Evolutionary conservation across 1,140 invertebrate genomes (phyloP), one percentile per base, ranked within the genome.

Genomic region (Theocolax elegans): DNA sequence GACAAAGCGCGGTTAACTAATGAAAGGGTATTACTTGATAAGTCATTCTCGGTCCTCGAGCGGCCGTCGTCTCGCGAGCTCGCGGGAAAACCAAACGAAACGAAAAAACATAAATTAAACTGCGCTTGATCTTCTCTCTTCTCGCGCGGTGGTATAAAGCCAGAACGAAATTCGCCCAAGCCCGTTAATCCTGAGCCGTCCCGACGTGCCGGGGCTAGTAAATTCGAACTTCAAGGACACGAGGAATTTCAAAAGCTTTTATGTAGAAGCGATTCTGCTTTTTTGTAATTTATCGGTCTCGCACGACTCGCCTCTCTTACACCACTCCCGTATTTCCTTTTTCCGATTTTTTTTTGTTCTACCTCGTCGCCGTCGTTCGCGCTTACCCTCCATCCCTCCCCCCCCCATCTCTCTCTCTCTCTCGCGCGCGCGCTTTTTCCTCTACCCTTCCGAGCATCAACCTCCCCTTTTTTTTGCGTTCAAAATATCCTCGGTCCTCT

Each of bases 221-320:
- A 65, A 71, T 71, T 66, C 44, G 42, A 71, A 71, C 62, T 71
- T 71, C 62, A 72, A 73, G 60, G 69, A 66, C 71, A 73, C 65
- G 54, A 74, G 54, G 71, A 71, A 75, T 75, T 79, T 75, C 73
- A 73, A 70, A 70, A 73, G 66, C 71, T 70, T 72, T 71, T 71
- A 65, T 71, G 62, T 38, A 71, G 29, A 71, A 66, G 27, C 62
- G 42, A 71, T 66, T 60, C 40, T 46, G 31, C 70, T 77, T 73
- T 75, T 75, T 72, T 70, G 71, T 77, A 77, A 77, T 79, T 76
- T 76, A 77, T 65, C 49, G 67, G 19, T 69, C 58, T 67, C 51
- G 46, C 59, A 12, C 25, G 21, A 51, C 51, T 46, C 51, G 38
- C 54, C 51, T 38, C 56, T 48, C 23, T 48, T 51, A 40, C 31